Base-by-base conservation (phyloP, 2,113 vertebrate genomes). In the Hydropotes inermis region DNA sequence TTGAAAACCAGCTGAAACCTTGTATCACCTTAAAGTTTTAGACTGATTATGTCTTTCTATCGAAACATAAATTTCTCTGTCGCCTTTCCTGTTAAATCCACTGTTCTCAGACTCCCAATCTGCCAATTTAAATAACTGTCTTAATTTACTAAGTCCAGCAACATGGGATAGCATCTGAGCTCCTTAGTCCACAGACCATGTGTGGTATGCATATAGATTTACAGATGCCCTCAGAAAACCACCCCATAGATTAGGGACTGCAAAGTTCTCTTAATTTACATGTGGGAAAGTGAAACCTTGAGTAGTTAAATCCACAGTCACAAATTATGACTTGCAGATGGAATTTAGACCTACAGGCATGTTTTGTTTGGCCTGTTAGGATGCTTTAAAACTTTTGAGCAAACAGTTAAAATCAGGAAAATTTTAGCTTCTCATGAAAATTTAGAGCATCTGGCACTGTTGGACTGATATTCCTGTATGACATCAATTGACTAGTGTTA, bases 321-420 rank as follows among this genome's bases (percentile, higher is more conserved):
- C 76, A 95, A 76, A 91, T 96, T 88, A 93, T 86, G 78, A 94
- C 82, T 61, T 94, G n/a, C 21, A 78, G 57, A 86, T 67, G 47
- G 89, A 94, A 91, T 93, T 96, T 91, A 94, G 95, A 94, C 58
- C 64, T 85, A 30, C 6, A 81, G 89, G 79, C 58, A 57, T 95
- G 87, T 96, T 97, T 96, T 97, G 74, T 95, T 95, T 94, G 92
- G 84, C 43, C 70, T 94, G 12, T 96, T 95, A 82, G n/a, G 54
- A 85, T 97, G 76, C 84, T 94, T 95, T 82, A 58, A 82, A 87
- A 64, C 45, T 85, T 94, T 92, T 87, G 28, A 89, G 55, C 70
- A 76, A 97, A 91, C 11, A 67, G 84, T 88, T 94, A 82, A 97
- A 94, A 93, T 95, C 39, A 85, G 79, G 74, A 86, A 67, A 67